A percentile compares a stretch with the other conserved stretches of the same genome.
phyloP scores from a whole-genome alignment of 2,113 vertebrate species.

The Notarius quadriscutis region DNA sequence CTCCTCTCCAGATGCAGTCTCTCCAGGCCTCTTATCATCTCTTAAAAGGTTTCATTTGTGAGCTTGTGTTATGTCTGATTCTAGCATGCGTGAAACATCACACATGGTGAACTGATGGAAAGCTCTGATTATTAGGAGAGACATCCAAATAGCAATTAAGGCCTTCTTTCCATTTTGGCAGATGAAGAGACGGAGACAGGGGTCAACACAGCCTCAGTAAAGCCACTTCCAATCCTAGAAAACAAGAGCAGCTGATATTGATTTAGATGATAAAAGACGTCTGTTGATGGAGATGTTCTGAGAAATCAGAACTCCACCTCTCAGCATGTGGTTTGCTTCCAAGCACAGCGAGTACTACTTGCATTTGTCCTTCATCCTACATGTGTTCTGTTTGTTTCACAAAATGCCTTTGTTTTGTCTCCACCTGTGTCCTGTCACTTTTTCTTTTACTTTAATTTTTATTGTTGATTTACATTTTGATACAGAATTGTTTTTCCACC shows the following conservation, averaged over 20 bases:
- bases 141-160: conserved; percentile 69
- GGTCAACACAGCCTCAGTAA: conserved; percentile 43
- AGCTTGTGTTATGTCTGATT: conserved; percentile 58
- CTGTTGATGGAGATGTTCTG: not conserved
- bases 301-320: not conserved
- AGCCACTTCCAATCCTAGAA: conserved; percentile 34
- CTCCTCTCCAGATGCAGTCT: not conserved
- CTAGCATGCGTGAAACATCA: conserved; percentile 59
- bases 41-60: conserved; percentile 5
- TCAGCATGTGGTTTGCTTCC: not conserved
- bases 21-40: not conserved
- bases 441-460: too few relatives aligned
- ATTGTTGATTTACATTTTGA: too few relatives aligned
- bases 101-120: conserved; percentile 55
- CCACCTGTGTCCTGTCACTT: not conserved
- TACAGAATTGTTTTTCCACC: too few relatives aligned
- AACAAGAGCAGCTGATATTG: conserved; percentile 25
- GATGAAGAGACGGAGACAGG: conserved; percentile 49
- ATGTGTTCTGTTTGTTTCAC: not conserved
- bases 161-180: conserved; percentile 60
- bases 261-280: conserved; percentile 11
- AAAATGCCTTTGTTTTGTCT: not conserved
- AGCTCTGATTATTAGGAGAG: conserved; percentile 41
- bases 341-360: too few relatives aligned
- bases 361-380: not conserved